Conservation (phyloP, 1,140 invertebrate species). For the Solenopsis invicta region DNA sequence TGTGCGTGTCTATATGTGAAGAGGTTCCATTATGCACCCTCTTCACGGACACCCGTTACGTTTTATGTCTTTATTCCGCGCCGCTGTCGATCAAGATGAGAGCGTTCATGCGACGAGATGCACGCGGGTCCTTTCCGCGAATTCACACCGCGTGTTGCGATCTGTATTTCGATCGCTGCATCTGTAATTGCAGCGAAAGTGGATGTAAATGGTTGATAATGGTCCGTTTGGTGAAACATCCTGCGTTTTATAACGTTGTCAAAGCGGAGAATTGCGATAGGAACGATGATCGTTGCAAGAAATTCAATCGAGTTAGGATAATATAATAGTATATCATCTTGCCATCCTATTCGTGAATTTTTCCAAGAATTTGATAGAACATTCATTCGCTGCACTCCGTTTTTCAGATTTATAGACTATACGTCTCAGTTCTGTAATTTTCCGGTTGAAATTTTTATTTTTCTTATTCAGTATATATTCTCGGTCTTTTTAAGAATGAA, state of each 20-base stretch:
- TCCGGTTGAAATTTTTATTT: not conserved
- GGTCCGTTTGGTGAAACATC: constrained; percentile 5
- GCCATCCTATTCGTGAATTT: not conserved
- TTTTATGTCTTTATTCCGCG: constrained; percentile 84
- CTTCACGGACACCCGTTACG: constrained; percentile 80
- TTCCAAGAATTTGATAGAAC: not conserved
- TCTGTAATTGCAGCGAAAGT: constrained; percentile 59
- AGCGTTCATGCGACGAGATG: constrained; percentile 61
- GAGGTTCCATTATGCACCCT: constrained; percentile 72
- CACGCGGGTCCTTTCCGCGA: constrained; percentile 62
- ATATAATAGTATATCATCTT: not conserved
- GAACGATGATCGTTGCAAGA: not conserved
- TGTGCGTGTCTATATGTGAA: constrained; percentile 35
- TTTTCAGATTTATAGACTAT: not conserved
- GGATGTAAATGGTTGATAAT: constrained; percentile 51
- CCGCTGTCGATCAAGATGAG: constrained; percentile 77
- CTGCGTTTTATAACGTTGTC: constrained; percentile 4
- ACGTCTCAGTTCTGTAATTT: not conserved
- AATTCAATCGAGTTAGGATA: constrained; percentile 23
- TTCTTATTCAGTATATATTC: not conserved
- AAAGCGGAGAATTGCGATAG: constrained; percentile 12
- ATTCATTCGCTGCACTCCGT: not conserved
- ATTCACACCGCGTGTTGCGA: not conserved
- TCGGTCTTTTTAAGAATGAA: not conserved
- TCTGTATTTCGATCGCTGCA: constrained; percentile 41